Evolutionary conservation across 2,797 vertebrate genomes (phyloP).

Genomic region (Poeciliopsis presidionis): DNA sequence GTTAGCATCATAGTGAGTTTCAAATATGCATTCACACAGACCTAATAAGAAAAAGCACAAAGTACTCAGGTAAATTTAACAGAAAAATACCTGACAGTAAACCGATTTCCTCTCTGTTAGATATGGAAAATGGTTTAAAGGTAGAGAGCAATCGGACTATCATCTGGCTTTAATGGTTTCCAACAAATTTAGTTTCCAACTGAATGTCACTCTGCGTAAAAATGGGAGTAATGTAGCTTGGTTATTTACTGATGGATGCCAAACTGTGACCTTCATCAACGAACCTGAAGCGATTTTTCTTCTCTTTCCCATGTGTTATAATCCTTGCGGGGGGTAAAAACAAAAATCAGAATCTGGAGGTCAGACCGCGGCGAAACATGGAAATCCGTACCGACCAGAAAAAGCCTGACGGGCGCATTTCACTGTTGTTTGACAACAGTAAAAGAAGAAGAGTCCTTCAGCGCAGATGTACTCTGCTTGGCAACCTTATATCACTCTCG

Average conservation of each 20-base stretch:
- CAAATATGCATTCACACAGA: not conserved
- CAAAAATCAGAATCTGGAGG: not conserved
- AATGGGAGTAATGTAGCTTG: not conserved
- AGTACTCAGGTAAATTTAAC: not conserved
- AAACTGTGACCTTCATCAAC: not conserved
- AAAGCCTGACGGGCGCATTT: not conserved
- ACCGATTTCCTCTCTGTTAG: not conserved
- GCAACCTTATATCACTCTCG: conserved; percentile 28
- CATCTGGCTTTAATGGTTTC: not conserved
- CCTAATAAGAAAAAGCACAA: not conserved
- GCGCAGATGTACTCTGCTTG: conserved; percentile 29
- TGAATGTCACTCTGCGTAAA: not conserved
- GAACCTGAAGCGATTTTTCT: not conserved
- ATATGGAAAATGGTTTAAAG: not conserved
- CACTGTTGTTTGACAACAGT: conserved; percentile 8
- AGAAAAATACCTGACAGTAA: not conserved
- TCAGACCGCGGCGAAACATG: not conserved
- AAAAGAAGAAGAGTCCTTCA: conserved; percentile 24
- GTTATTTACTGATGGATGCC: not conserved
- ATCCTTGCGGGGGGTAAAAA: not conserved
- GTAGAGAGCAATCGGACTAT: not conserved
- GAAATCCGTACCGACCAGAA: not conserved
- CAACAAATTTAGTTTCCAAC: not conserved
- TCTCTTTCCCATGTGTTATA: not conserved
- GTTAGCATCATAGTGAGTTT: not conserved